phyloP scores from a whole-genome alignment of 1,140 invertebrate species.

The Pinna nobilis region DNA sequence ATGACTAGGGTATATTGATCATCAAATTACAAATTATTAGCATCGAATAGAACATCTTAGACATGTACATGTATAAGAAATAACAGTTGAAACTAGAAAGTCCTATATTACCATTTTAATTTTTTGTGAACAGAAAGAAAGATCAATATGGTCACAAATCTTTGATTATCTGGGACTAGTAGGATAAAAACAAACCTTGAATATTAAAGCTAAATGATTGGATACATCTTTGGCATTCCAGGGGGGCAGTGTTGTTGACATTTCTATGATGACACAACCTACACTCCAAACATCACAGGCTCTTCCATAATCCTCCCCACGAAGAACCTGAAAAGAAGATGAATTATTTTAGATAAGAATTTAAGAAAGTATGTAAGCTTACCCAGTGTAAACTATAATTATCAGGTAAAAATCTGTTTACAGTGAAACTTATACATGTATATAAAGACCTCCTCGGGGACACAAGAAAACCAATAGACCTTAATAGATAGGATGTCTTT shows the following conservation, averaged over 20 bases:
- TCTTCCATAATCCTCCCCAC: slow-evolving; percentile 77
- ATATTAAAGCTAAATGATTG: slow-evolving; percentile 77
- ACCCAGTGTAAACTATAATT: no score
- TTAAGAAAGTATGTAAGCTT: not conserved
- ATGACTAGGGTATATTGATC: no score
- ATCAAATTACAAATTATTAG: no score
- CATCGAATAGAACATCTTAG: no score
- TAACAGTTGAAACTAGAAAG: no score
- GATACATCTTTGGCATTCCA: slow-evolving; percentile 76
- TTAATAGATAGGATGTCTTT: no score
- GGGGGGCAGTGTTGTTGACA: slow-evolving; percentile 76
- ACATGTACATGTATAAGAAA: no score
- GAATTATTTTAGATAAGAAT: not conserved
- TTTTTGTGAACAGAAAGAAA: not conserved
- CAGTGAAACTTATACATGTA: no score
- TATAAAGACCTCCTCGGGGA: no score
- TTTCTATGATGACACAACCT: slow-evolving; percentile 77
- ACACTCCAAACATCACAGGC: slow-evolving; percentile 78
- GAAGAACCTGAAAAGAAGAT: slow-evolving; percentile 70
- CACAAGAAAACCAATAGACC: no score
- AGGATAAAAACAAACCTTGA: slow-evolving; percentile 71
- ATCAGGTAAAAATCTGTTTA: no score
- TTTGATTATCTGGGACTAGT: not conserved
- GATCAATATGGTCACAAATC: no score
- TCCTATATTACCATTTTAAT: not conserved